Evolutionary conservation across 2,888 invertebrate genomes (phyloP).

Genomic region (Dorcus hopei): DNA sequence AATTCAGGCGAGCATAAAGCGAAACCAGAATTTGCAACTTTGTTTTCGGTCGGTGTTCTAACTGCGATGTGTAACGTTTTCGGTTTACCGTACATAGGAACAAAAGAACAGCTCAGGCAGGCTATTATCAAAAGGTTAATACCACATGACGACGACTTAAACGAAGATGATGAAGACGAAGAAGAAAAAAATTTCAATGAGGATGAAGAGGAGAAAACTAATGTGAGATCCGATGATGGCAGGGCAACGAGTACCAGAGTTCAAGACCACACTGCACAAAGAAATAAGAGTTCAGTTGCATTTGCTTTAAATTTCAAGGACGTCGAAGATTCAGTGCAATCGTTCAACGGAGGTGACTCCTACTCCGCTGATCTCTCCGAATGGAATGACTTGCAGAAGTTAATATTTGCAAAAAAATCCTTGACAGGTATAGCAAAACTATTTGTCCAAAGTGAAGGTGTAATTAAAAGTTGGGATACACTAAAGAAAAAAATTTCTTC

Average conservation of each 20-base stretch:
- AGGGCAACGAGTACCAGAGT: background rate
- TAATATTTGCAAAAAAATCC: slow-evolving; percentile 20
- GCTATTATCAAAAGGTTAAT: too few relatives aligned
- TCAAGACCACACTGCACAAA: too few relatives aligned
- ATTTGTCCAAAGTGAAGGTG: background rate
- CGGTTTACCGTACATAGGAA: background rate
- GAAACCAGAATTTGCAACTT: too few relatives aligned
- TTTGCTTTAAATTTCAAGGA: too few relatives aligned
- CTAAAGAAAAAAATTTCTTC: too few relatives aligned
- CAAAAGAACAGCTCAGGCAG: background rate
- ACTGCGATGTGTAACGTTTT: background rate
- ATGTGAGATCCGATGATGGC: background rate
- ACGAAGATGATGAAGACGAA: too few relatives aligned
- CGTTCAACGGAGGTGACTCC: too few relatives aligned
- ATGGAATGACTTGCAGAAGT: slow-evolving; percentile 19
- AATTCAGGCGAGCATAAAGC: background rate
- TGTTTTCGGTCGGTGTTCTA: background rate
- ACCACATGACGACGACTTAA: too few relatives aligned
- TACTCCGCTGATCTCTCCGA: slow-evolving; percentile 1
- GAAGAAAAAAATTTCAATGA: background rate
- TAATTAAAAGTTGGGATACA: too few relatives aligned
- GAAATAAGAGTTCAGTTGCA: background rate
- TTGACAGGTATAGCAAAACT: slow-evolving; percentile 18
- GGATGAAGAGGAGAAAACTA: too few relatives aligned
- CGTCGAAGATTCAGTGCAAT: too few relatives aligned